These are phyloP conservation scores for Ptycholaimellus sp. DNA, from an alignment of 2,888 invertebrate species.

Conservation along the genomic window DNA sequence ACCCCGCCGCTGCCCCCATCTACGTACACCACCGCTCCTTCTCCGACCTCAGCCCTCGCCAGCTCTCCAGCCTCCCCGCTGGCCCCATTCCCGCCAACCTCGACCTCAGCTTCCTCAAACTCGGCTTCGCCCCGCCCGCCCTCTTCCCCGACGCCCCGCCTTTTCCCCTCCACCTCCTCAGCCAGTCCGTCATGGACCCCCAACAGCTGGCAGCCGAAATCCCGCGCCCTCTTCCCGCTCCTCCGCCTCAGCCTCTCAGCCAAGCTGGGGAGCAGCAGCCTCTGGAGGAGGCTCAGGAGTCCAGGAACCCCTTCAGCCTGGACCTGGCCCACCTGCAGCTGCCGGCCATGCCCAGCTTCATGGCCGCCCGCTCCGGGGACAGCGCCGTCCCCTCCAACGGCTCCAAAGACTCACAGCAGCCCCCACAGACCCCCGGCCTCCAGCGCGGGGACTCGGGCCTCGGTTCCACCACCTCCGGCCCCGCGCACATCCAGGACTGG, in stretches of 20 bases:
- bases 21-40: neutral
- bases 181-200: neutral
- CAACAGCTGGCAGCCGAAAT: neutral
- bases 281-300: too few species aligned
- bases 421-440: slow-evolving; percentile 5
- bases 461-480: slow-evolving; percentile 21
- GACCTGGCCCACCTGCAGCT: too few species aligned
- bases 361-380: neutral
- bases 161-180: too few species aligned
- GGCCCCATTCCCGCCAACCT: too few species aligned
- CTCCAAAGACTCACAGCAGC: slow-evolving; percentile 1
- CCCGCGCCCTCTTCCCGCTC: neutral
- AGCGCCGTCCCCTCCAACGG: neutral
- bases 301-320: too few species aligned
- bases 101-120: slow-evolving; percentile 4
- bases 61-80: too few species aligned
- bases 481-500: slow-evolving; percentile 61
- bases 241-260: neutral
- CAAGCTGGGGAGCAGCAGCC: neutral
- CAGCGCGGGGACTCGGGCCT: slow-evolving; percentile 23
- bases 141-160: slow-evolving; percentile 4
- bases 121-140: slow-evolving; percentile 4
- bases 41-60: too few species aligned
- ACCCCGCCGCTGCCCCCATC: too few species aligned
- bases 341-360: too few species aligned